Conservation (phyloP, 2,888 invertebrate genomes). For the Drosophila cognata region DNA sequence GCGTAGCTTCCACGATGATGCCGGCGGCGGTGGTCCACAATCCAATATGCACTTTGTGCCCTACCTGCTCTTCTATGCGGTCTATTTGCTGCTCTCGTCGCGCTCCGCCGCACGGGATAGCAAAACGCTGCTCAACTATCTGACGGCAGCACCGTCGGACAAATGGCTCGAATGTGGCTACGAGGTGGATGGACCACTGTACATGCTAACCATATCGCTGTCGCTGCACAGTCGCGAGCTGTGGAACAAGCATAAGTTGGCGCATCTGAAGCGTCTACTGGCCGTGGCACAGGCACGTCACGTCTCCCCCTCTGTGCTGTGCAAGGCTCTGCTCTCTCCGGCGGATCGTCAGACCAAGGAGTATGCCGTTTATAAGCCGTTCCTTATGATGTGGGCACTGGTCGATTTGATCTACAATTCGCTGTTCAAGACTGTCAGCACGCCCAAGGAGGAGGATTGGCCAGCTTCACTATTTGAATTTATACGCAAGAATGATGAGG, state of each 20-base stretch:
- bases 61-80: constrained; percentile 96
- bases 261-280: constrained; percentile 91
- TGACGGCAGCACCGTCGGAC: constrained; percentile 87
- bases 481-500: constrained; percentile 97
- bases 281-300: constrained; percentile 92
- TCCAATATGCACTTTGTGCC: constrained; percentile 99
- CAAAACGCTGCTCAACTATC: constrained; percentile 90
- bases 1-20: constrained; percentile 98
- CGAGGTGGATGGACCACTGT: constrained; percentile 96
- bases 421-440: constrained; percentile 93
- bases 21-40: constrained; percentile 98
- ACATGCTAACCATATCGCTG: constrained; percentile 92
- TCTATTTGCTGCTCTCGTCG: constrained; percentile 96
- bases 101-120: constrained; percentile 92
- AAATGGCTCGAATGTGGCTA: constrained; percentile 93
- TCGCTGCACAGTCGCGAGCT: constrained; percentile 91
- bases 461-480: constrained; percentile 95
- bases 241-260: constrained; percentile 90
- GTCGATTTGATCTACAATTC: constrained; percentile 93
- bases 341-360: constrained; percentile 87
- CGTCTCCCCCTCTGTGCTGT: constrained; percentile 86
- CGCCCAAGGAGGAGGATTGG: constrained; percentile 94
- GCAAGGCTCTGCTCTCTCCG: constrained; percentile 85
- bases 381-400: constrained; percentile 93
- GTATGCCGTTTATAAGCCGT: constrained; percentile 93